Evolutionary conservation across 2,888 invertebrate species (phyloP), one percentile per base, ranked within the genome.

Genomic region (Emmelina monodactyla): DNA sequence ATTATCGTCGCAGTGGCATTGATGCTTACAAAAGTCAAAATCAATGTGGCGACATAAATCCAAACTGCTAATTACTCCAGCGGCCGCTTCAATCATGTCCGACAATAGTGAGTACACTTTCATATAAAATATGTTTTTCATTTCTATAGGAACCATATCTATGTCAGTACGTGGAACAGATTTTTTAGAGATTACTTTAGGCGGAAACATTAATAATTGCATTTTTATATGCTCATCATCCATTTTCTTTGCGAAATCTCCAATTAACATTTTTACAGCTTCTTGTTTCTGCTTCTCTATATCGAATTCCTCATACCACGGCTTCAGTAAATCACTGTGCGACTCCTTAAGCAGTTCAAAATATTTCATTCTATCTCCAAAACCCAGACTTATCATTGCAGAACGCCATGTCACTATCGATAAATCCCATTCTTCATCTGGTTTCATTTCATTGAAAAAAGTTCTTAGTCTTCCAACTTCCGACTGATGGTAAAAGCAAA

Each of bases 401-500:
- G 47, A 22, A 43, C 73, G 61, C 79, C 78, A 79, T 34, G 51
- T 59, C 2, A 15, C 13, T 38, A 78, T 63, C 0, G 73, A 69
- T 4, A 78, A 44, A 37, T 78, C 66, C 79, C 79, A 79, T 9
- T 32, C 4, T 28, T 54, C 36, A 1, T 40, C 46, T 1, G 53
- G 48, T 3, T 32, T 41, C 65, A 79, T 67, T 47, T 72, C 66
- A 6, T 40, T 42, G 32, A 63, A 78, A 2, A 53, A 19, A 3
- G 55, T 53, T 33, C 58, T 65, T 58, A 79, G 57, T 45, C 59
- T 62, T 16, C 41, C 38, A 1, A 79, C 68, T 46, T 73, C 70
- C 6, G 75, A 68, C 44, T 79, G 78, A 41, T 76, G 76, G 42
- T 78, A 79, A 38, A 55, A 78, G 34, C 70, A 75, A 16, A 72